These are phyloP conservation scores for Sula dactylatra DNA, from an alignment of 2,113 vertebrate species.

Conservation along the genomic window DNA sequence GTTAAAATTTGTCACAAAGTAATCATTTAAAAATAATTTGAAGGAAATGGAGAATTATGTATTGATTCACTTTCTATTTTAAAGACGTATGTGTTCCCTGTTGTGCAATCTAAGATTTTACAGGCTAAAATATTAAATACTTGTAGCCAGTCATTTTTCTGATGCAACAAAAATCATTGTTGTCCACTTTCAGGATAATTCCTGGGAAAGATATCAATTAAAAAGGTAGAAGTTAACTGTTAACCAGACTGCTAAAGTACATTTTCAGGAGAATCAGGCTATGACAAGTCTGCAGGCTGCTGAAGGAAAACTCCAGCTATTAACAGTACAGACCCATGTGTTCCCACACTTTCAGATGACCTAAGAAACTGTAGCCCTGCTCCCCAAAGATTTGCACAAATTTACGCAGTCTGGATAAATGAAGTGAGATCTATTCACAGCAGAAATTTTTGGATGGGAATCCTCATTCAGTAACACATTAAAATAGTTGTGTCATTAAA, in stretches of 20 bases:
- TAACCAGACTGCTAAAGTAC: neutral
- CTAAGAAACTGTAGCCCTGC: neutral
- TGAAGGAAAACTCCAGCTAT: neutral
- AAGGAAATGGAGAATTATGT: neutral
- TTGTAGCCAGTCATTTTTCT: neutral
- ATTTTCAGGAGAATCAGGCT: neutral
- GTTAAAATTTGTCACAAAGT: neutral
- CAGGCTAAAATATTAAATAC: neutral
- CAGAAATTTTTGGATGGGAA: neutral
- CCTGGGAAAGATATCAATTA: neutral
- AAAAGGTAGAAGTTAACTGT: neutral
- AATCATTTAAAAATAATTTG: neutral
- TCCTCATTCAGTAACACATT: neutral
- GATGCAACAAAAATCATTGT: neutral
- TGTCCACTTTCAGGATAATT: neutral
- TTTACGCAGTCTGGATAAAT: neutral
- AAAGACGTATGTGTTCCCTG: neutral
- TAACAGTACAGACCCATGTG: neutral
- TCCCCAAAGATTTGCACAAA: neutral
- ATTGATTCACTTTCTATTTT: neutral
- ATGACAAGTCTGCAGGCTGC: neutral
- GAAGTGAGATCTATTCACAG: neutral
- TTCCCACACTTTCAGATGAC: neutral
- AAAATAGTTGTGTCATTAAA: neutral
- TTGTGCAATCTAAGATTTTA: neutral